Conservation (phyloP, 2,113 vertebrate genomes). For the Embiotoca jacksoni region DNA sequence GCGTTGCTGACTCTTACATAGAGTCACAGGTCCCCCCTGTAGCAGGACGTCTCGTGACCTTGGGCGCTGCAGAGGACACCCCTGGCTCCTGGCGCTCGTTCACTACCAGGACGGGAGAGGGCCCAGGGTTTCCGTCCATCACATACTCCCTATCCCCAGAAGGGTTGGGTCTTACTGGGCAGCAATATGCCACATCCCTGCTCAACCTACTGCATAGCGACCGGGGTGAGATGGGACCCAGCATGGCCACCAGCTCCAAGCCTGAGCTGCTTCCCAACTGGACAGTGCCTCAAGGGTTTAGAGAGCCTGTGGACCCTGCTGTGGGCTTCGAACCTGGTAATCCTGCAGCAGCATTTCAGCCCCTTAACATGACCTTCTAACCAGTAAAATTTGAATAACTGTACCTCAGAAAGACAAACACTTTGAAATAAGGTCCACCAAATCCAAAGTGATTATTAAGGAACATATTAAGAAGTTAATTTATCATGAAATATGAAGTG, state of each 20-base stretch:
- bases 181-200: constrained; percentile 85
- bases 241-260: constrained; percentile 82
- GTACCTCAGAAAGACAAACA: neutral
- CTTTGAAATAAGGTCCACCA: neutral
- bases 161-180: constrained; percentile 76
- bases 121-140: constrained; percentile 51
- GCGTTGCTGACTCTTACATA: constrained; percentile 21
- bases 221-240: constrained; percentile 71
- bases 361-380: constrained; percentile 10
- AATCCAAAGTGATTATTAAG: neutral
- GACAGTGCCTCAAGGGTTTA: constrained; percentile 68
- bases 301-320: constrained; percentile 70
- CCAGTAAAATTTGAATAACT: neutral
- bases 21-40: constrained; percentile 37
- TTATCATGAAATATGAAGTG: no score
- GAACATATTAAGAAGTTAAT: neutral
- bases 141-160: constrained; percentile 67
- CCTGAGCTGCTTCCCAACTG: constrained; percentile 78
- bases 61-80: constrained; percentile 42
- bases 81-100: constrained; percentile 60
- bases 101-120: constrained; percentile 53
- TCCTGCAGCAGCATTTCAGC: constrained; percentile 20
- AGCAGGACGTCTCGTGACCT: constrained; percentile 40
- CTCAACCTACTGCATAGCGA: constrained; percentile 90
- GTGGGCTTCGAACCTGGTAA: constrained; percentile 77